Conservation (phyloP, 1,140 invertebrate species). For the Formica exsecta region DNA sequence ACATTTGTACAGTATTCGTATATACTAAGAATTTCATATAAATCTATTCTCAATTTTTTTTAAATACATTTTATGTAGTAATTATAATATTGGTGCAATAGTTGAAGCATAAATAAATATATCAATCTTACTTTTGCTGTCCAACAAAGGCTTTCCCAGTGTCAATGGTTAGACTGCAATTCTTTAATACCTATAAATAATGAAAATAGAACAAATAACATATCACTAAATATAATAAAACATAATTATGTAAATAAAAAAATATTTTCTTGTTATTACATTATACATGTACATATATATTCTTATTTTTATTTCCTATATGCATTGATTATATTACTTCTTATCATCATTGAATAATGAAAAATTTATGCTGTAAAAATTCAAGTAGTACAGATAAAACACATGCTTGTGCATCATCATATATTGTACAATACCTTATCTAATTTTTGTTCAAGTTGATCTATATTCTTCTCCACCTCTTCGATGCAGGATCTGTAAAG, state of each 20-base stretch:
- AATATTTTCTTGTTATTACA: neutral
- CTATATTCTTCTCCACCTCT: constrained; percentile 94
- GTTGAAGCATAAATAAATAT: neutral
- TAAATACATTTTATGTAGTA: neutral
- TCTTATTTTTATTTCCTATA: neutral
- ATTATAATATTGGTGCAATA: neutral
- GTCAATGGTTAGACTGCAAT: constrained; percentile 94
- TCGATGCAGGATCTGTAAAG: constrained; percentile 92
- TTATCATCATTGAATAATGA: neutral
- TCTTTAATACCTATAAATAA: constrained; percentile 90
- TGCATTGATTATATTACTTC: neutral
- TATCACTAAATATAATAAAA: neutral
- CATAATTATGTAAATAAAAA: too few species aligned
- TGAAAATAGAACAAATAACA: neutral
- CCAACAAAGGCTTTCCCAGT: constrained; percentile 94
- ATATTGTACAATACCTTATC: constrained; percentile 90
- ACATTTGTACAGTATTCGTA: too few species aligned
- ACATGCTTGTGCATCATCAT: neutral
- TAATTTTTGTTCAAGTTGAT: constrained; percentile 94
- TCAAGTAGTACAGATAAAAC: neutral
- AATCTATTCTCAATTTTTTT: neutral
- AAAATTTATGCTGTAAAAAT: neutral
- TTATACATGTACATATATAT: neutral
- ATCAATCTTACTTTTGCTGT: constrained; percentile 91
- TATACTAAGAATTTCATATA: neutral